Base-by-base conservation (phyloP, 2,888 invertebrate genomes). In the Leucoma salicis region DNA sequence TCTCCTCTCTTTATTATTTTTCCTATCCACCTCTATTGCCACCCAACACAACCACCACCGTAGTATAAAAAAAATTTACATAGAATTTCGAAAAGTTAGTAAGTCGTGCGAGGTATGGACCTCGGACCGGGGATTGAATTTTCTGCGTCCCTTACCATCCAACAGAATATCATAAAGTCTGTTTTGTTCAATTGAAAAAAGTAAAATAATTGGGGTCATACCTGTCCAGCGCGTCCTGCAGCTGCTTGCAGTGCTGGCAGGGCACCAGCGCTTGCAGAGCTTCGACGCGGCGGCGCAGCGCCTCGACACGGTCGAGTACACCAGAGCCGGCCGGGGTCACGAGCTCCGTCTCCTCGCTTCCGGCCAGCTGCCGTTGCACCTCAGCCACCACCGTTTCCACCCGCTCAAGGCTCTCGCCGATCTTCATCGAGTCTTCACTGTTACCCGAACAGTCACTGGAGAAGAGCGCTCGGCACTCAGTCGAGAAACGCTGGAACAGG, bases 401-500 rank as follows among this genome's bases (percentile, higher is more conserved):
- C 67, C 86, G 83, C 74, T 82, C 86, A 76, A 90, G 83, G 79
- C 84, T 82, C 78, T 83, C 87, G 81, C 86, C 77, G 78, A 90
- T 89, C 85, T 88, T 88, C 83, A 81, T 86, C 82, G 84, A 82
- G 85, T 90, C 89, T 77, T 87, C 89, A 84, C 90, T 89, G 85
- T 90, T 81, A 74, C 89, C 80, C 74, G 88, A 83, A 83, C 88
- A 88, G 86, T 90, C 90, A 81, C 87, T 80, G 83, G 90, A 86
- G 83, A 91, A 82, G 74, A 90, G 88, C 78, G 90, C 86, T 67
- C 88, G 85, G 82, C 93, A 93, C 81, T 93, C 92, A 72, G 84
- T 90, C 70, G 90, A 90, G 81, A 91, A 92, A 65, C 92, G 91
- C 73, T 92, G 91, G 82, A 92, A 91, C 63, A 94, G 90, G 81